phyloP scores from a whole-genome alignment of 2,113 vertebrate species.

The Sorex fumeus region DNA sequence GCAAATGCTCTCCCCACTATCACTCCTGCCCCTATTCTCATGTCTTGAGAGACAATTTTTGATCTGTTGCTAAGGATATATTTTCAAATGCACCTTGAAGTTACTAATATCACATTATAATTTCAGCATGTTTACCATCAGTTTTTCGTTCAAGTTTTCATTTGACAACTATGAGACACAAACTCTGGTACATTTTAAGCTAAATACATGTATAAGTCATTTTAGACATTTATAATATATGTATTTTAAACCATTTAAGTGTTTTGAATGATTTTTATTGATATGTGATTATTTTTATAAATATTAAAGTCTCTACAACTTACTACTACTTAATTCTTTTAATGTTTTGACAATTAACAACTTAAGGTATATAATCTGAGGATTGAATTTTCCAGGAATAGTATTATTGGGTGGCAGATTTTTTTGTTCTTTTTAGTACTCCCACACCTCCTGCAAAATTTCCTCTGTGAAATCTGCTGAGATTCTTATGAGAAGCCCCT shows the following conservation, averaged over 20 bases:
- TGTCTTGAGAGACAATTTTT: too few relatives aligned
- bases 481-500: background rate
- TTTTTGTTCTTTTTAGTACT: background rate
- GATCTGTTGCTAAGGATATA: background rate
- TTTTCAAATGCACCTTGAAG: background rate
- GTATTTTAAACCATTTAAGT: too few relatives aligned
- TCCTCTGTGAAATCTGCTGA: background rate
- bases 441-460: background rate
- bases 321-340: too few relatives aligned
- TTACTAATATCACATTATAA: background rate
- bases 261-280: too few relatives aligned
- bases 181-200: slow-evolving; percentile 3
- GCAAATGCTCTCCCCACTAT: too few relatives aligned
- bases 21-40: too few relatives aligned
- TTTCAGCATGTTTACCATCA: background rate
- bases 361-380: background rate
- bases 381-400: background rate
- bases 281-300: too few relatives aligned
- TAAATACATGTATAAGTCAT: background rate
- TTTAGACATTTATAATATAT: too few relatives aligned
- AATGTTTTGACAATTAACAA: too few relatives aligned
- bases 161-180: background rate
- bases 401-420: background rate
- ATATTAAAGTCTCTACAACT: too few relatives aligned
- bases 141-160: slow-evolving; percentile 16